Percentiles rank a stretch among this genome's conserved stretches.
These are phyloP conservation scores for Nannospalax galili DNA, from an alignment of 2,113 vertebrate genomes.

Conservation along the genomic window DNA sequence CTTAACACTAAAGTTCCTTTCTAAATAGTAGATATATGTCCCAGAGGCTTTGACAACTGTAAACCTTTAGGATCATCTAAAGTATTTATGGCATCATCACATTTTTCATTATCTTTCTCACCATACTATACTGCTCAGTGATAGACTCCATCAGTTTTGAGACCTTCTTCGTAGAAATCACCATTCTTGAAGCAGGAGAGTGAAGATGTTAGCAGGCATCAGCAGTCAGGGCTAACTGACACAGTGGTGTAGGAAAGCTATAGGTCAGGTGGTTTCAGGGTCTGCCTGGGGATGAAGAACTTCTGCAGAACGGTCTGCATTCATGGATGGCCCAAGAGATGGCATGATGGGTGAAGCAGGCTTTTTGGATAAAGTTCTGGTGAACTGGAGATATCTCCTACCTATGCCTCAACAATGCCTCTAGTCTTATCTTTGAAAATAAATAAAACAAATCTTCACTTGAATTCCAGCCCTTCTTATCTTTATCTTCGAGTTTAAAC, in stretches of 20 bases:
- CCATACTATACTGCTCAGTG: neutral
- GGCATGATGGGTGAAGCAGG: neutral
- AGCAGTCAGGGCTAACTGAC: neutral
- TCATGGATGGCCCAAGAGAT: too few species aligned
- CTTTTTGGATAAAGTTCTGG: neutral
- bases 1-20: neutral
- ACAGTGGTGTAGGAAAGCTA: neutral
- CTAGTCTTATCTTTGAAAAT: neutral
- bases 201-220: neutral
- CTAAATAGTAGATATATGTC: neutral
- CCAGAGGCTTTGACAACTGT: neutral
- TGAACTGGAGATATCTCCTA: neutral
- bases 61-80: neutral
- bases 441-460: neutral
- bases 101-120: neutral
- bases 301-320: too few species aligned
- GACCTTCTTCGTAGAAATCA: neutral
- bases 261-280: accelerated
- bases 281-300: neutral
- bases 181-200: neutral
- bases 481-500: neutral
- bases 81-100: neutral
- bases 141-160: neutral
- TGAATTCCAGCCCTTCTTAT: neutral
- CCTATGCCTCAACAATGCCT: neutral